phyloP scores from a whole-genome alignment of 2,888 invertebrate species.

The Melanostoma mellinum region DNA sequence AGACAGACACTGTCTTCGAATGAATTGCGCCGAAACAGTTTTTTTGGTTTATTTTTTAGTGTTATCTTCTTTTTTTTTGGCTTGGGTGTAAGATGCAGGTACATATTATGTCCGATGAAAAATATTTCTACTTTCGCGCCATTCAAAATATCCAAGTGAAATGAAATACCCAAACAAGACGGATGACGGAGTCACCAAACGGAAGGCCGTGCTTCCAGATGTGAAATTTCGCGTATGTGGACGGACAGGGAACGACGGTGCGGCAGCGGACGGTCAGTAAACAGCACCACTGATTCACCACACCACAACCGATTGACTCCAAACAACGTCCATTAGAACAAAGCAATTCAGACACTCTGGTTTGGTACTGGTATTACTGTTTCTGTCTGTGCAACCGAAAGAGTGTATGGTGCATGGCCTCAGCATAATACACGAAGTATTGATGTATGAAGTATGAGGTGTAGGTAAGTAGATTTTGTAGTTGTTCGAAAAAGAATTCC shows the following conservation, averaged over 20 bases:
- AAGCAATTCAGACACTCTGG: constrained; percentile 23
- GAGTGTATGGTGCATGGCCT: neutral
- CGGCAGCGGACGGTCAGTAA: neutral
- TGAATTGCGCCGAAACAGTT: constrained; percentile 43
- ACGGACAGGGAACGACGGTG: neutral
- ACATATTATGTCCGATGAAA: constrained; percentile 51
- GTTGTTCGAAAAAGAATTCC: too few relatives aligned
- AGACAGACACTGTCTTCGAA: constrained; percentile 51
- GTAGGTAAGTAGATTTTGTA: too few relatives aligned
- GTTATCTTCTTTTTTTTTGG: constrained; percentile 50
- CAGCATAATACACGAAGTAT: too few relatives aligned
- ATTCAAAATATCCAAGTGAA: constrained; percentile 21
- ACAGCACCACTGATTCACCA: constrained; percentile 14
- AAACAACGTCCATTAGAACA: constrained; percentile 26
- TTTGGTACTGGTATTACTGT: neutral
- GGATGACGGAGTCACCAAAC: constrained; percentile 6
- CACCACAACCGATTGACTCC: constrained; percentile 42
- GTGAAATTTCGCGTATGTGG: constrained; percentile 49
- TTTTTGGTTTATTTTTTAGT: constrained; percentile 37
- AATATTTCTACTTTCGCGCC: constrained; percentile 53
- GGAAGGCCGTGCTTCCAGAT: constrained; percentile 7
- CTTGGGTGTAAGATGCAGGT: constrained; percentile 24
- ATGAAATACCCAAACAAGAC: constrained; percentile 19
- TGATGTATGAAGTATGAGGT: too few relatives aligned
- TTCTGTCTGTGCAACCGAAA: neutral